phyloP scores from a whole-genome alignment of 1,140 invertebrate species.

The Cataglyphis hispanica region DNA sequence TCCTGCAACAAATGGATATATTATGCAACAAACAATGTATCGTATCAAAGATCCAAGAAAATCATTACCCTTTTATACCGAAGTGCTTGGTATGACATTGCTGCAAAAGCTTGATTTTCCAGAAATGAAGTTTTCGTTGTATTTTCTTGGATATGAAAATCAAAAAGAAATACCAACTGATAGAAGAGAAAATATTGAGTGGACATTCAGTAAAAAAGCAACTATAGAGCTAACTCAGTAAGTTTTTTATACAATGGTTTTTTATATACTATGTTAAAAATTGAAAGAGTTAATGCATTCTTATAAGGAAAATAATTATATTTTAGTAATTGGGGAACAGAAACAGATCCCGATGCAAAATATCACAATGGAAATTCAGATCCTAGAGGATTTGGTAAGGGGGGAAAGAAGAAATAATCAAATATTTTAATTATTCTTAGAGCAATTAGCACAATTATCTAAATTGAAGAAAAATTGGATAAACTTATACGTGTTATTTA shows the following conservation, averaged over 20 bases:
- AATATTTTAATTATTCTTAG: slow-evolving; percentile 46
- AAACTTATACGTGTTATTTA: not conserved
- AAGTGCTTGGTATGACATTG: slow-evolving; percentile 96
- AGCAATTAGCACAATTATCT: slow-evolving; percentile 12
- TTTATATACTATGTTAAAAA: slow-evolving; percentile 2
- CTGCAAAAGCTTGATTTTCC: slow-evolving; percentile 96
- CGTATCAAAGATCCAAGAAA: slow-evolving; percentile 96
- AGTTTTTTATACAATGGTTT: slow-evolving; percentile 77
- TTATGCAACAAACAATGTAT: slow-evolving; percentile 99
- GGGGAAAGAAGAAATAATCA: slow-evolving; percentile 25
- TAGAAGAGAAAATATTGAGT: slow-evolving; percentile 89
- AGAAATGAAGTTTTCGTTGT: slow-evolving; percentile 95
- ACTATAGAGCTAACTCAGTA: slow-evolving; percentile 97
- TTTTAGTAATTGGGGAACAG: slow-evolving; percentile 97
- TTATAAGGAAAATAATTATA: slow-evolving; percentile 23
- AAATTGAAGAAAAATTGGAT: slow-evolving; percentile 32
- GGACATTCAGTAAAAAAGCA: slow-evolving; percentile 94
- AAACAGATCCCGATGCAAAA: slow-evolving; percentile 91
- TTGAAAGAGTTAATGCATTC: slow-evolving; percentile 2
- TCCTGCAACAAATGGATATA: slow-evolving; percentile 91
- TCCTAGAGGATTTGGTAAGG: slow-evolving; percentile 94
- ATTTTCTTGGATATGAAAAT: slow-evolving; percentile 97
- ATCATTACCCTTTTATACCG: slow-evolving; percentile 96
- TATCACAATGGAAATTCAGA: slow-evolving; percentile 97
- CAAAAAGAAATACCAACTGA: slow-evolving; percentile 91